Percentiles rank a stretch among this genome's conserved stretches.
These are phyloP conservation scores for Agrotis segetum DNA, from an alignment of 2,888 invertebrate species.

Conservation along the genomic window DNA sequence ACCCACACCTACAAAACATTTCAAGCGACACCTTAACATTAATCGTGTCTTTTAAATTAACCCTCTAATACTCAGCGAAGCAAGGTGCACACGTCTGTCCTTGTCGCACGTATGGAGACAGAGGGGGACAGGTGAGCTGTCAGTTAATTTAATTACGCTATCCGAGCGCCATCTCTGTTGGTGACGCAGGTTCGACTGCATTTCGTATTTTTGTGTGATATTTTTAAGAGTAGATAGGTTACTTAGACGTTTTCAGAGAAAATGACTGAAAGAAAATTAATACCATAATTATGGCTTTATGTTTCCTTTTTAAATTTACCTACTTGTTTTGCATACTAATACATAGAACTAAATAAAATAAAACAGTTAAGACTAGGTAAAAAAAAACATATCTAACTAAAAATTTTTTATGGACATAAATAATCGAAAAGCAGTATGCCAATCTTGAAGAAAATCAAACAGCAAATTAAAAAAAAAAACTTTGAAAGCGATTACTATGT, in stretches of 20 bases:
- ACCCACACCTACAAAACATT: constrained; percentile 28
- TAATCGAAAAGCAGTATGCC: too few species aligned
- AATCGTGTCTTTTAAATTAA: constrained; percentile 54
- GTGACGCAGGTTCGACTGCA: constrained; percentile 64
- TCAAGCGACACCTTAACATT: constrained; percentile 36
- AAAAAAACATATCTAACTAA: too few species aligned
- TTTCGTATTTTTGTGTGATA: neutral
- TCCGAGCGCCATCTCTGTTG: constrained; percentile 76
- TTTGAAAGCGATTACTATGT: too few species aligned
- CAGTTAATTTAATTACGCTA: constrained; percentile 86
- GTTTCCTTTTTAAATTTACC: too few species aligned
- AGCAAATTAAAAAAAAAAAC: too few species aligned
- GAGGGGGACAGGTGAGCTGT: constrained; percentile 76
- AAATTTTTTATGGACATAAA: too few species aligned
- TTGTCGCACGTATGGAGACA: constrained; percentile 61
- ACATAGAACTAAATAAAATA: too few species aligned
- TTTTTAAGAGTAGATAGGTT: neutral
- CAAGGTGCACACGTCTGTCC: constrained; percentile 73
- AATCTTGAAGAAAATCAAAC: too few species aligned
- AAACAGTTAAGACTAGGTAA: too few species aligned
- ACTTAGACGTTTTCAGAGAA: neutral
- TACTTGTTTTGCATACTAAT: too few species aligned
- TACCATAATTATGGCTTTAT: too few species aligned
- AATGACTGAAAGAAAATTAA: too few species aligned
- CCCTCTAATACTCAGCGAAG: constrained; percentile 56